A percentile compares a stretch with the other conserved stretches of the same genome.
Evolutionary conservation across 2,888 invertebrate genomes (phyloP).

Genomic region (Leucoma salicis): DNA sequence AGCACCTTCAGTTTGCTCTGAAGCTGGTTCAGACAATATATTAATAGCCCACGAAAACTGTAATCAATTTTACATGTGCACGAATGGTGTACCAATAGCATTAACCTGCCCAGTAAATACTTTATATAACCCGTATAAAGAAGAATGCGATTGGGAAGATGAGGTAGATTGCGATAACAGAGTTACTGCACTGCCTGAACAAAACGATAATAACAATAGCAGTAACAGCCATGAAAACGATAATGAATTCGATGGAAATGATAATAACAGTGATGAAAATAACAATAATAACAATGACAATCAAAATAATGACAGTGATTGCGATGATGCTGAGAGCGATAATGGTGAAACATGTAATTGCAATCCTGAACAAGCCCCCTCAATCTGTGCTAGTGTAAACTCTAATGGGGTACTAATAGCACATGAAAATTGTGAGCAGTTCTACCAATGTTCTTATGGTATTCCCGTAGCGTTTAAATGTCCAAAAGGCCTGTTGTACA

Average conservation of each 20-base stretch:
- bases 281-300: conserved; percentile 13
- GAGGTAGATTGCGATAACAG: conserved; percentile 32
- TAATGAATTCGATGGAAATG: conserved; percentile 20
- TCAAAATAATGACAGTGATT: conserved; percentile 1
- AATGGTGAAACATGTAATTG: conserved; percentile 3
- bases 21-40: conserved; percentile 19
- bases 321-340: conserved; percentile 4
- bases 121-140: conserved; percentile 24
- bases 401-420: conserved; percentile 27
- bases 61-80: conserved; percentile 34
- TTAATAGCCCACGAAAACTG: conserved; percentile 35
- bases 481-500: conserved; percentile 17
- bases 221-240: neutral
- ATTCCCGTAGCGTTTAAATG: conserved; percentile 23
- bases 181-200: neutral
- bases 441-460: conserved; percentile 31
- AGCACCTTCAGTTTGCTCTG: conserved; percentile 33
- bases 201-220: neutral
- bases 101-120: conserved; percentile 14
- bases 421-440: conserved; percentile 36
- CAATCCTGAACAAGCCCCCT: conserved; percentile 30
- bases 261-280: conserved; percentile 32
- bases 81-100: conserved; percentile 21
- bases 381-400: conserved; percentile 29
- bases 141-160: conserved; percentile 28